Evolutionary conservation across 1,140 invertebrate species (phyloP).

Genomic region (Drosophila nannoptera): DNA sequence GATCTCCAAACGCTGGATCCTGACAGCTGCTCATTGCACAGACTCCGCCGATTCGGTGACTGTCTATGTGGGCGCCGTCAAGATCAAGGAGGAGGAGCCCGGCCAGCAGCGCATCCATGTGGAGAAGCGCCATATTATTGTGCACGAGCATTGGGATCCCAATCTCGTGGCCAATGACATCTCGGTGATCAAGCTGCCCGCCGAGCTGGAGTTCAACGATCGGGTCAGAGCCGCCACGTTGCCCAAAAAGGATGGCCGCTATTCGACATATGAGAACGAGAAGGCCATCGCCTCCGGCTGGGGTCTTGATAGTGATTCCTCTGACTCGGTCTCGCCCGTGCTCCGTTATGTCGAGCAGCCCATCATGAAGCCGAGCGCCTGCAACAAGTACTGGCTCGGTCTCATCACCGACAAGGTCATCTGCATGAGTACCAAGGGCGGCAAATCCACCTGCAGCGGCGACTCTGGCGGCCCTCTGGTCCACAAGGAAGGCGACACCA

Average conservation of each 20-base stretch:
- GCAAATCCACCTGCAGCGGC: constrained; percentile 61
- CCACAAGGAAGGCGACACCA: constrained; percentile 28
- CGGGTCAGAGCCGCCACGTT: constrained; percentile 72
- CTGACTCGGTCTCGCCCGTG: constrained; percentile 39
- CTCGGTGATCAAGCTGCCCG: constrained; percentile 78
- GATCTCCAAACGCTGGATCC: constrained; percentile 62
- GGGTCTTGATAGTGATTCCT: constrained; percentile 74
- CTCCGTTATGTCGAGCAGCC: constrained; percentile 57
- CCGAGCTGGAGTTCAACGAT: constrained; percentile 53
- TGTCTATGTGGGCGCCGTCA: constrained; percentile 31
- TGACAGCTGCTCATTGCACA: constrained; percentile 70
- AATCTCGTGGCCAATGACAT: constrained; percentile 72
- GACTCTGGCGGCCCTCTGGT: constrained; percentile 68
- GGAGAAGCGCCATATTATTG: constrained; percentile 41
- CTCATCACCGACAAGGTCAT: constrained; percentile 51
- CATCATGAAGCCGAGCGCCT: constrained; percentile 46
- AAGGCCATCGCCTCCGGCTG: constrained; percentile 77
- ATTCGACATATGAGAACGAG: constrained; percentile 67
- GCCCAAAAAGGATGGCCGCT: constrained; percentile 57
- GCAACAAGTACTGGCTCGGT: constrained; percentile 42
- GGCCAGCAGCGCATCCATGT: constrained; percentile 52
- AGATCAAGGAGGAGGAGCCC: constrained; percentile 45
- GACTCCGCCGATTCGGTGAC: constrained; percentile 42
- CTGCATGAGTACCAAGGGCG: constrained; percentile 62
- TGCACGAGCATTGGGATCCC: constrained; percentile 54